Conservation (phyloP, 2,888 invertebrate species). For the Ichneumon xanthorius region DNA sequence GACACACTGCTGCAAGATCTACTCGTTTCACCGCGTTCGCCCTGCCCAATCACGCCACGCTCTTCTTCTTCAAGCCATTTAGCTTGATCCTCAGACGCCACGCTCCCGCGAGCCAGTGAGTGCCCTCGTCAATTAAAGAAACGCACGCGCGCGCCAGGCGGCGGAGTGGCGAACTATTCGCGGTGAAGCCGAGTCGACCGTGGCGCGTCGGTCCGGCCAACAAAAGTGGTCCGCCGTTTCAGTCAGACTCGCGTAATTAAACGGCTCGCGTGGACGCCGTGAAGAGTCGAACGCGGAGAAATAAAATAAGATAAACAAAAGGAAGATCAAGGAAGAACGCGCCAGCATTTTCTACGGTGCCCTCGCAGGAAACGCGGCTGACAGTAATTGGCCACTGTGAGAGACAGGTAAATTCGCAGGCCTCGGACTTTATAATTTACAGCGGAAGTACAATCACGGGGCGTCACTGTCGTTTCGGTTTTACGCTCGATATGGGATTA, state of each 20-base stretch:
- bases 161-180: background rate
- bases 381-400: slow-evolving; percentile 11
- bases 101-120: slow-evolving; percentile 30
- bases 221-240: slow-evolving; percentile 45
- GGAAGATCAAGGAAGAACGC: background rate
- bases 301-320: slow-evolving; percentile 21
- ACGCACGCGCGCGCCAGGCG: background rate
- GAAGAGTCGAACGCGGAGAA: background rate
- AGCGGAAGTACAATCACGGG: slow-evolving; percentile 13
- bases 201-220: slow-evolving; percentile 11
- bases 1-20: background rate
- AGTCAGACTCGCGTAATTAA: slow-evolving; percentile 47
- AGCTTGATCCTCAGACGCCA: background rate
- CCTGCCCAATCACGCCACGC: slow-evolving; percentile 23
- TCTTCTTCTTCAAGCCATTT: background rate
- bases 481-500: slow-evolving; percentile 50
- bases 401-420: background rate
- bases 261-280: slow-evolving; percentile 5
- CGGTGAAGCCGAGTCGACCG: slow-evolving; percentile 3
- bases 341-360: background rate
- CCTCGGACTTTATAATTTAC: slow-evolving; percentile 12
- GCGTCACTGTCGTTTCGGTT: slow-evolving; percentile 31
- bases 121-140: slow-evolving; percentile 50
- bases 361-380: no score
- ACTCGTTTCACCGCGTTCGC: slow-evolving; percentile 3